Percentiles rank a stretch among this genome's conserved stretches.
Conservation (phyloP, 2,797 vertebrate species). For the Silurus aristotelis region DNA sequence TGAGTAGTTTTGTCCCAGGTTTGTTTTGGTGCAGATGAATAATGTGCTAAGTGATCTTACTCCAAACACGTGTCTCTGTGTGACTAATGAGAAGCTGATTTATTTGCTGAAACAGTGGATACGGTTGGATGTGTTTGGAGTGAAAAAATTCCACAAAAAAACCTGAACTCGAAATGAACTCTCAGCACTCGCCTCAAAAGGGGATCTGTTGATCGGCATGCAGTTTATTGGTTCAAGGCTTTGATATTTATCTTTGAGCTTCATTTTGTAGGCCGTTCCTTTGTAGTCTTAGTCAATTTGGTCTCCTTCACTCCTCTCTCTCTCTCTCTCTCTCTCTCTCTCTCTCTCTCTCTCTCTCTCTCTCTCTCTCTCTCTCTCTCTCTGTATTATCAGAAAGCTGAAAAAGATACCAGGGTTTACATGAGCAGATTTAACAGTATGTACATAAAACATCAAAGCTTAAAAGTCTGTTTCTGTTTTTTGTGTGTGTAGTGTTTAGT, state of each 20-base stretch:
- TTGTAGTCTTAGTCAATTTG: constrained; percentile 29
- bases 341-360: constrained; percentile 23
- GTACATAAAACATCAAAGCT: constrained; percentile 22
- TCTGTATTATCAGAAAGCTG: constrained; percentile 13
- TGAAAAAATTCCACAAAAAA: constrained; percentile 12
- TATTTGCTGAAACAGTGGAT: constrained; percentile 38
- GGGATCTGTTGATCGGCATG: constrained; percentile 37
- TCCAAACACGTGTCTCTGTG: constrained; percentile 46
- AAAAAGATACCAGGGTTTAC: constrained; percentile 18
- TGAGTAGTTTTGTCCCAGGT: constrained; percentile 25
- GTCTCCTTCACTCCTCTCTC: constrained; percentile 29
- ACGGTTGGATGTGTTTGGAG: constrained; percentile 37
- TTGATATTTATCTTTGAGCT: constrained; percentile 32
- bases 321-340: constrained; percentile 9
- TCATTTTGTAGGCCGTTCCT: constrained; percentile 19
- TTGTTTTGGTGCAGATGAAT: constrained; percentile 41
- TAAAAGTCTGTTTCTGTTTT: neutral
- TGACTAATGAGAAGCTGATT: constrained; percentile 51
- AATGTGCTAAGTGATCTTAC: constrained; percentile 42
- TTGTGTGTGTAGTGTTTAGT: constrained; percentile 76
- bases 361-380: constrained; percentile 11
- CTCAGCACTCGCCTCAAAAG: constrained; percentile 20
- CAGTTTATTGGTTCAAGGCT: constrained; percentile 31
- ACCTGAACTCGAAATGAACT: constrained; percentile 44
- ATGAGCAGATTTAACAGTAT: neutral